Evolutionary conservation across 92 coral and sea anemone species (phyloP), one percentile per base, ranked within the genome.

Genomic region (Porites lobata): DNA sequence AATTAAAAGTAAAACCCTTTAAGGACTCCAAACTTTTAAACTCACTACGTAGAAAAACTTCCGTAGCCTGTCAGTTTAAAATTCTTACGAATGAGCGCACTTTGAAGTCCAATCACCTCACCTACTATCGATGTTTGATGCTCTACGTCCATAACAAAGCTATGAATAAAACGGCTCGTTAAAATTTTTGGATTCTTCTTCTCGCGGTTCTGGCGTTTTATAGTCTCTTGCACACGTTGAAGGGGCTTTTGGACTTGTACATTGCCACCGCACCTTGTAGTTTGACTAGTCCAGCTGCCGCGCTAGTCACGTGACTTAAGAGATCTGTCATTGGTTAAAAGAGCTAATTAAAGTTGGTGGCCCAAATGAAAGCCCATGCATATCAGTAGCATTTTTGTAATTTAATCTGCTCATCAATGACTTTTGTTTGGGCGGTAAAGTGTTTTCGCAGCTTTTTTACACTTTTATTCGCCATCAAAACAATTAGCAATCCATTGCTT

Each of bases 401-500:
- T 95, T 90, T 95, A 91, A 95, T 93, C 96, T 88, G 66, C 74
- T 92, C 77, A 91, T 95, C 96, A 93, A 91, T 95, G 98, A 95
- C 98, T 95, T 95, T 95, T 95, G 96, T 95, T 93, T 91, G 81
- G 89, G 90, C 94, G 90, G 94, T 91, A 87, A 91, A 95, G 93
- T 95, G 98, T 95, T 95, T 86, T 93, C 88, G 84, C 98, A 95
- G 98, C 96, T 95, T 95, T 83, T 95, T 95, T 94, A 84, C 93
- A 91, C 96, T 88, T 83, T 88, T 87, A 81, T 90, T 90, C 86
- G 84, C 92, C 83, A 85, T 87, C 88, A 75, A 91, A 87, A 88
- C 98, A 95, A 95, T 95, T 80, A 91, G 85, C 72, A 68, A 76
- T 77, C 90, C 89, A 87, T 85, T 91, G 91, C 96, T 93, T 93